These are phyloP conservation scores for Hartigia nigra DNA, from an alignment of 2,888 invertebrate species.

Conservation along the genomic window DNA sequence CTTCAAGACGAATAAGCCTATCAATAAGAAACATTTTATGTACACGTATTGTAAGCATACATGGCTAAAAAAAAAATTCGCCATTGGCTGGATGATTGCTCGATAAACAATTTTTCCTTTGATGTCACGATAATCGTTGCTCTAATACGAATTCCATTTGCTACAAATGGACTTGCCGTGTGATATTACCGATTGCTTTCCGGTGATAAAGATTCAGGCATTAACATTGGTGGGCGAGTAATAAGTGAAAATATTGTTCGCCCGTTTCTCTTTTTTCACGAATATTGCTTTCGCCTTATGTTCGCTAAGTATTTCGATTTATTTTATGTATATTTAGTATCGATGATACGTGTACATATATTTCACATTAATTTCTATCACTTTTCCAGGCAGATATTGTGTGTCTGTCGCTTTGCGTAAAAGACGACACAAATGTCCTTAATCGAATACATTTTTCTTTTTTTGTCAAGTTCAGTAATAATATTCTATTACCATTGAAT, in stretches of 20 bases:
- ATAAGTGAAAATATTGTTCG: background rate
- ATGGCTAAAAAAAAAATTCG: background rate
- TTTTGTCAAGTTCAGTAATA: too few relatives aligned
- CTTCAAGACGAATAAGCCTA: too few relatives aligned
- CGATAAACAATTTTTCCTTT: background rate
- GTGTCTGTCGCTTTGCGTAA: background rate
- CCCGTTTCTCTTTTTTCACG: too few relatives aligned
- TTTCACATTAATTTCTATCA: background rate
- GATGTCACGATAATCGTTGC: background rate
- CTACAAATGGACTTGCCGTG: background rate
- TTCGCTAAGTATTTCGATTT: background rate
- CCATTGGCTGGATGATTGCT: background rate
- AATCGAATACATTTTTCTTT: too few relatives aligned
- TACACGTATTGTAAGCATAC: too few relatives aligned
- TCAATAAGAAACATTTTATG: too few relatives aligned
- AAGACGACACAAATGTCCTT: too few relatives aligned
- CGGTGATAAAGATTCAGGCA: background rate
- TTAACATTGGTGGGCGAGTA: background rate
- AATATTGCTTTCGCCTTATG: background rate
- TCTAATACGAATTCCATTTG: background rate
- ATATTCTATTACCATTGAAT: too few relatives aligned
- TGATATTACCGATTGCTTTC: background rate
- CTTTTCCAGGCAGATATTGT: background rate
- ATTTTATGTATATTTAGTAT: background rate
- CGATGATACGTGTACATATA: background rate